Base-by-base conservation (phyloP, 2,113 vertebrate genomes). In the Lagopus muta region DNA sequence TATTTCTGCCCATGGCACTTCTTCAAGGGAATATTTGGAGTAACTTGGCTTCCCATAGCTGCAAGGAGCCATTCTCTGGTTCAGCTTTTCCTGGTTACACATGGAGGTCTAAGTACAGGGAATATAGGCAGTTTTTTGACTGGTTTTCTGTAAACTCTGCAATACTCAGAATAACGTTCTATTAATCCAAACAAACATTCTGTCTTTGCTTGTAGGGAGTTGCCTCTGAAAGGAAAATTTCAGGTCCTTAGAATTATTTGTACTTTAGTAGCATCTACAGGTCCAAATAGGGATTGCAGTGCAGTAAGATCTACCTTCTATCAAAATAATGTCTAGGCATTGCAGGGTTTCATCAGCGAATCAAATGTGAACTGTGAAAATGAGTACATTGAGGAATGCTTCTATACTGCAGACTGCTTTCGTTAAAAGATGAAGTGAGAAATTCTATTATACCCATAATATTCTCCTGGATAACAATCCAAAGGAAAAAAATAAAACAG, bases 201-300 rank as follows among this genome's bases (percentile, higher is more conserved):
- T 42, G 16, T 25, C 25, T 52, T 87, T 66, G 16, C 48, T 85
- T 75, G 27, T 57, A 62, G 27, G 21, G 13, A 27, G 28, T 72
- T 65, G 18, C 69, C 36, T 40, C 38, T 57, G 58, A 54, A 11
- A 67, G 60, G 58, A 62, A 66, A 52, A 84, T 36, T 28, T 36
- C n/a, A 54, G 21, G 22, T 72, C 32, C 21, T 80, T 52, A 38
- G 42, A 77, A 77, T 87, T 85, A 36, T 86, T 95, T 93, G 76
- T 88, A 36, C 43, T 75, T 73, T 65, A 57, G 47, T 88, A 95
- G 65, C 89, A 94, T 76, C 89, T 92, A 65, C 64, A 83, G 91
- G 75, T 86, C 43, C 72, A 70, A 80, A 40, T 9, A 60, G 79
- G 85, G 75, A 91, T 78, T 92, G 87, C 85, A 89, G 42, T 40